Conservation (phyloP, 2,888 invertebrate genomes). For the Rhimphoctona megacephalus region DNA sequence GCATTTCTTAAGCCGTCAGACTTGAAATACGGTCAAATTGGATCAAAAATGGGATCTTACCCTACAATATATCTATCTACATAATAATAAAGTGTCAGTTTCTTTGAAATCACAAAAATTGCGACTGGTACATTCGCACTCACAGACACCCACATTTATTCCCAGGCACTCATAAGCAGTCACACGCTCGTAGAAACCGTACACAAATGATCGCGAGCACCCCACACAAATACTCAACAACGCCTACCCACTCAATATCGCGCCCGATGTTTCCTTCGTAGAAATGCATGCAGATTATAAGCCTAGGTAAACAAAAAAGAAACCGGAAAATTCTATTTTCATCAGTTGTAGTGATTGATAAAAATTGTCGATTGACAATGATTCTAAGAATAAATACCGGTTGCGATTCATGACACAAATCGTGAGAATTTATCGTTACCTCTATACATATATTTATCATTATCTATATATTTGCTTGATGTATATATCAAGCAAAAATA, state of each 20-base stretch:
- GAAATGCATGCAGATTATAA: neutral
- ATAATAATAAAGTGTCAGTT: constrained; percentile 21
- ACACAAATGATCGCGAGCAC: constrained; percentile 21
- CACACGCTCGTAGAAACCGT: constrained; percentile 10
- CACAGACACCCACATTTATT: constrained; percentile 15
- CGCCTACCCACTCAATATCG: constrained; percentile 1
- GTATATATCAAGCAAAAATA: neutral
- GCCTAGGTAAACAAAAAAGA: neutral
- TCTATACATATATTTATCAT: too few species aligned
- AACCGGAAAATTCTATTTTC: constrained; percentile 1
- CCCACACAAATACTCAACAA: constrained; percentile 4
- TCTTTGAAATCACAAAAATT: constrained; percentile 9
- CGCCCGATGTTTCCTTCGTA: constrained; percentile 1
- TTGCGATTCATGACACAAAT: neutral
- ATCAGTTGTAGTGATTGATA: neutral
- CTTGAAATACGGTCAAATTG: neutral
- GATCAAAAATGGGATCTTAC: neutral
- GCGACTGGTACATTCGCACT: constrained; percentile 10
- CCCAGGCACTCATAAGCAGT: constrained; percentile 16
- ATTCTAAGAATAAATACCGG: constrained; percentile 13
- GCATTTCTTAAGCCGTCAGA: neutral
- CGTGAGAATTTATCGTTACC: constrained; percentile 6
- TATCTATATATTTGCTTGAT: too few species aligned
- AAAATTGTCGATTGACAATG: neutral
- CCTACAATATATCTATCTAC: neutral